phyloP scores from a whole-genome alignment of 2,113 vertebrate genomes.

The Pycnonotus jocosus region DNA sequence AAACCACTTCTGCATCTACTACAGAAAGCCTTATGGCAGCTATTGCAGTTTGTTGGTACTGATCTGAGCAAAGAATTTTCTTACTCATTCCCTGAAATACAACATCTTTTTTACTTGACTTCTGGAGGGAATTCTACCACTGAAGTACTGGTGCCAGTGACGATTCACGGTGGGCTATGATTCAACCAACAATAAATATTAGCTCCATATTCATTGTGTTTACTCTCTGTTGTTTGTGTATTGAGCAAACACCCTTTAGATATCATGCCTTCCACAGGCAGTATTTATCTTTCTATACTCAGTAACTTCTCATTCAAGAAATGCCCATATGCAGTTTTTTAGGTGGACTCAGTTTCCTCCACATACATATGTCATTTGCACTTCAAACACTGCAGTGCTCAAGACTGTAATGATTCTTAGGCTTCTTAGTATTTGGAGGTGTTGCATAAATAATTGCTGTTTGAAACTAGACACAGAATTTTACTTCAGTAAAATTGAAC shows the following conservation, averaged over 20 bases:
- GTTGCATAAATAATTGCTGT: background rate
- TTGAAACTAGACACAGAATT: background rate
- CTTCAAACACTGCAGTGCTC: background rate
- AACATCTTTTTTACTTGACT: background rate
- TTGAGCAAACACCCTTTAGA: background rate
- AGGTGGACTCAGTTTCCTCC: background rate
- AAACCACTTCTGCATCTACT: background rate
- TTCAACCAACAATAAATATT: background rate
- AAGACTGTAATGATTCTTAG: background rate
- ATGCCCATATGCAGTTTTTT: background rate
- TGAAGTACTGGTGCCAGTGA: background rate
- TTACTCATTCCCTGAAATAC: background rate
- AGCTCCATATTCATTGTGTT: background rate
- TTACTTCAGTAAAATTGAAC: background rate
- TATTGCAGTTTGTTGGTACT: background rate
- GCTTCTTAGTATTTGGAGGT: background rate
- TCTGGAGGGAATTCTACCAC: background rate
- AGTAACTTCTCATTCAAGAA: background rate
- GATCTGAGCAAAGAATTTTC: background rate
- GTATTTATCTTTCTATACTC: background rate
- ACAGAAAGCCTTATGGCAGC: background rate
- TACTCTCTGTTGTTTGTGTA: background rate
- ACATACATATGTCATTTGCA: background rate
- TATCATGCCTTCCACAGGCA: background rate
- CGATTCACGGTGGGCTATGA: rapidly evolving